Conservation (phyloP, 2,113 vertebrate species). For the Argyrosomus japonicus region DNA sequence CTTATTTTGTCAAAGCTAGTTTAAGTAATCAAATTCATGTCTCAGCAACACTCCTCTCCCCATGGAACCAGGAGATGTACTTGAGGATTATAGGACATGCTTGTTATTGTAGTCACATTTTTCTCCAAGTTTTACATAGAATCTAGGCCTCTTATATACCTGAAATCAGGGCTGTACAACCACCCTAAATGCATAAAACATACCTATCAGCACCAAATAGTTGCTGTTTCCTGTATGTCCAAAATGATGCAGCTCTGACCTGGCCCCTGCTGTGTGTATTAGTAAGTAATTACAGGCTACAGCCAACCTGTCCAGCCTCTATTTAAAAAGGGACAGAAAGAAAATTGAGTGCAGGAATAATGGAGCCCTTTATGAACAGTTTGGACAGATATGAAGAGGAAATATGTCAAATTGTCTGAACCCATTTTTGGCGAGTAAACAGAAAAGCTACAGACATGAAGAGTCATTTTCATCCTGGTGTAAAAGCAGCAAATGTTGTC, state of each 20-base stretch:
- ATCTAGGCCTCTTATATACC: neutral
- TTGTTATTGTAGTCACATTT: neutral
- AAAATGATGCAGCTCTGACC: slow-evolving; percentile 2
- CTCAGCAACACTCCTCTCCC: slow-evolving; percentile 8
- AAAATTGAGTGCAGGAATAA: neutral
- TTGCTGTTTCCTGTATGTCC: neutral
- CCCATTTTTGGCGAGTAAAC: slow-evolving; percentile 19
- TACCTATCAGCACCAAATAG: neutral
- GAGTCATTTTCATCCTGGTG: slow-evolving; percentile 32
- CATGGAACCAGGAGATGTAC: neutral
- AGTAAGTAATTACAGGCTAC: slow-evolving; percentile 4
- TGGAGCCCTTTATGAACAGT: slow-evolving; percentile 12
- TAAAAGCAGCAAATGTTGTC: slow-evolving; percentile 29
- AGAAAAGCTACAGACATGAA: slow-evolving; percentile 11
- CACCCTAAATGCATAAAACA: neutral
- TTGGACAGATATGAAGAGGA: slow-evolving; percentile 23
- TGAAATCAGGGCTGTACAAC: neutral
- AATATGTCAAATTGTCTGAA: slow-evolving; percentile 31
- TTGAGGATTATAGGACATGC: neutral
- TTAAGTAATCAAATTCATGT: neutral
- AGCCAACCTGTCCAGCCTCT: neutral
- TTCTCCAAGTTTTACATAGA: neutral
- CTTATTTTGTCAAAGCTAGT: neutral
- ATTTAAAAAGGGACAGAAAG: neutral
- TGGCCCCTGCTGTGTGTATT: slow-evolving; percentile 2